Base-by-base conservation (phyloP, 2,797 vertebrate genomes). In the Paedocypris micromegethes region DNA sequence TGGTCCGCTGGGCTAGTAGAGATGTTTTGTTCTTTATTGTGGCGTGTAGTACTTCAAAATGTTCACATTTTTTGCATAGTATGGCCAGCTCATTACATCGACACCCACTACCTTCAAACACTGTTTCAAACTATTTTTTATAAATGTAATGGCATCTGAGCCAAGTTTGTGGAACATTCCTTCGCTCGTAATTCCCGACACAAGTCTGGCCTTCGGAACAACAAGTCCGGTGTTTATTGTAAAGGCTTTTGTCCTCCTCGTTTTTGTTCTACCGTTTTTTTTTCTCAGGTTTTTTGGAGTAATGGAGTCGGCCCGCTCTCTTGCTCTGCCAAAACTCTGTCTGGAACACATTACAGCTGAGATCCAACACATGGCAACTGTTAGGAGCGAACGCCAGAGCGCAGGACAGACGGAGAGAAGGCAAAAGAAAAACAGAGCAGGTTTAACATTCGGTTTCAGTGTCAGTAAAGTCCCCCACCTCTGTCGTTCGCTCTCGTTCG, bases 351-450 rank as follows among this genome's bases (percentile, higher is more conserved):
- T 90, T 90, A 90, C 84, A 86, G 84, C 83, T 90, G 87, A 90
- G 89, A 90, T 91, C 86, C 87, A 91, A 89, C 90, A 91, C 85
- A 91, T 91, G 89, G 89, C 84, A 88, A 84, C 83, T 86, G 87
- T 89, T 83, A 80, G 41, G 46, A 61, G 71, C 73, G 73, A 23
- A 37, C 60, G 50, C 40, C 46, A 23, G 65, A 46, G 60, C 48
- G 66, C 4, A 47, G 8, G 45, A 38, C 52, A 5, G 49, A 63
- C 45, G 46, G 44, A 48, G 59, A 45, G 46, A 61, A 58, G 49
- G 66, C 5, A 46, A 82, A 84, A 85, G 79, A 81, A 81, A 85
- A 84, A 83, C 77, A 76, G 70, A 80, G 78, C 77, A 60, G 77
- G 83, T 85, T 87, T 83, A 67, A 78, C 67, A 73, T 79, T 76